Evolutionary conservation across 2,797 vertebrate species (phyloP).

Genomic region (Brotula barbata): DNA sequence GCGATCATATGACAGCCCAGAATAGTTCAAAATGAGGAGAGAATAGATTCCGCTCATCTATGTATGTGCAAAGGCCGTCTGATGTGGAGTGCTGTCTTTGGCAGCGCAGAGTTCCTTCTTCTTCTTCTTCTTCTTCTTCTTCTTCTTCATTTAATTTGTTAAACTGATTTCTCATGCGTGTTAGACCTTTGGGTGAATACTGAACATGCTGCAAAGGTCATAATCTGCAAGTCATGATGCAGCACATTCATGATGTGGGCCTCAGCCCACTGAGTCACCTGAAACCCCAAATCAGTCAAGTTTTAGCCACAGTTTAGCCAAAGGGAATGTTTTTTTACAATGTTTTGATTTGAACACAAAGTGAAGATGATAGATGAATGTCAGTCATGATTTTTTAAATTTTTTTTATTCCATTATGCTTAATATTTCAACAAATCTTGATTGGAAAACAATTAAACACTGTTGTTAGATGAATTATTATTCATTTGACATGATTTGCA

Average conservation of each 20-base stretch:
- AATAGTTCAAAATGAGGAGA: conserved; percentile 65
- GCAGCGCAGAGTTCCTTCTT: conserved; percentile 1
- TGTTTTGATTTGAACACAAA: neutral
- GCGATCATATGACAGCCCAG: conserved; percentile 50
- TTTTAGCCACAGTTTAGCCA: conserved; percentile 10
- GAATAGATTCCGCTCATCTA: conserved; percentile 31
- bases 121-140: too few species aligned
- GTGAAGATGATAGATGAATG: neutral
- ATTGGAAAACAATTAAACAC: too few species aligned
- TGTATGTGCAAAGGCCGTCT: conserved; percentile 3
- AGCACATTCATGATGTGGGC: conserved; percentile 8
- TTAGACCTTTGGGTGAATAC: conserved; percentile 19
- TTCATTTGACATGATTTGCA: too few species aligned
- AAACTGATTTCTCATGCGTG: conserved; percentile 34
- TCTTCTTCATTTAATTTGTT: conserved; percentile 28
- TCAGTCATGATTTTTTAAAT: neutral
- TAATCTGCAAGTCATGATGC: conserved; percentile 49
- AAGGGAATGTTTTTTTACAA: neutral
- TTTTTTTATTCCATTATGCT: neutral
- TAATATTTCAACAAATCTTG: neutral
- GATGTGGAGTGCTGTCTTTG: conserved; percentile 13
- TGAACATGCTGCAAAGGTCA: conserved; percentile 51
- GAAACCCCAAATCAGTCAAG: neutral
- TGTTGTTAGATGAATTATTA: too few species aligned
- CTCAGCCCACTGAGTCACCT: conserved; percentile 10